Conservation (phyloP, 35 echinoderm and acorn worm species). For the Apostichopus californicus region DNA sequence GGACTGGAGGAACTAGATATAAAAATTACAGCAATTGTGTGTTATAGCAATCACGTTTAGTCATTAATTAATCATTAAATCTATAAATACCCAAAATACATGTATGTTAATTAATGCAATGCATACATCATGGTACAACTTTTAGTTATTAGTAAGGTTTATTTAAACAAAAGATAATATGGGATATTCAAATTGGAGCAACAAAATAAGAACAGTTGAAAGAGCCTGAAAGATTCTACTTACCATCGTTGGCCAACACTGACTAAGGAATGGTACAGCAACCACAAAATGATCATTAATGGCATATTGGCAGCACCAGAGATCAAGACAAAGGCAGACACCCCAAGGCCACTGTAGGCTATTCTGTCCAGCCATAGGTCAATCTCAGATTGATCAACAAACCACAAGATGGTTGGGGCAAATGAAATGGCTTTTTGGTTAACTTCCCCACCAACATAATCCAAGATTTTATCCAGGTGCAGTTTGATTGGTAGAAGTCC, state of each 20-base stretch:
- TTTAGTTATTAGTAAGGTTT: background rate
- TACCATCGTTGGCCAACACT: slow-evolving; percentile 98
- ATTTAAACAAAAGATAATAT: background rate
- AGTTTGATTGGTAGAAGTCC: slow-evolving; percentile 77
- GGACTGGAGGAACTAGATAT: no score
- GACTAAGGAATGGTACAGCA: slow-evolving; percentile 93
- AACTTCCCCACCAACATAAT: slow-evolving; percentile 76
- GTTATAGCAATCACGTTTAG: no score
- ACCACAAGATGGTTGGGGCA: slow-evolving; percentile 88
- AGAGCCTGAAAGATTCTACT: slow-evolving; percentile 5
- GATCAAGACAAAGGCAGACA: slow-evolving; percentile 72
- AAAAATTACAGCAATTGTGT: no score
- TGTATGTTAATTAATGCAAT: background rate
- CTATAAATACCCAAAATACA: background rate
- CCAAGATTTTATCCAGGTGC: slow-evolving; percentile 80
- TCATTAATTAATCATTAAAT: no score
- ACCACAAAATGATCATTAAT: slow-evolving; percentile 81
- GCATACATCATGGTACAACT: background rate
- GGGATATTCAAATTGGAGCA: background rate
- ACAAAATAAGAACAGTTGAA: background rate
- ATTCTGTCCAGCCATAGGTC: slow-evolving; percentile 84
- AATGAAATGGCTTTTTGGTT: slow-evolving; percentile 68
- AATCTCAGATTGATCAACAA: slow-evolving; percentile 66
- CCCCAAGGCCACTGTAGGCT: slow-evolving; percentile 74
- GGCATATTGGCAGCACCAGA: slow-evolving; percentile 89